Percentiles rank a stretch among this genome's conserved stretches.
These are phyloP conservation scores for Neolamprologus fasciatus DNA, from an alignment of 2,113 vertebrate species.

Conservation along the genomic window DNA sequence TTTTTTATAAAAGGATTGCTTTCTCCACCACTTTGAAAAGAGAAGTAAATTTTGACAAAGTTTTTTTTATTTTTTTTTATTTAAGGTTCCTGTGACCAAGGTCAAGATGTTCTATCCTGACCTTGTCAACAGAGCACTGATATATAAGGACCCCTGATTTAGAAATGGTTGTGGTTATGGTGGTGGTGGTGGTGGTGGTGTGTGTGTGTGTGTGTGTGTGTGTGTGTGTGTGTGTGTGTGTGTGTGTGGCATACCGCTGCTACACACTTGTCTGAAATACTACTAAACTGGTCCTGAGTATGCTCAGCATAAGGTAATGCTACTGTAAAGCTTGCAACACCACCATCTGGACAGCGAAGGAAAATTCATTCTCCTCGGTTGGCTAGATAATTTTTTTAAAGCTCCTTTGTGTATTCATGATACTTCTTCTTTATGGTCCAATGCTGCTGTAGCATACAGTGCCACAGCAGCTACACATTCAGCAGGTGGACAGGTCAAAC, in stretches of 20 bases:
- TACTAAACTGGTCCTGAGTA: not conserved
- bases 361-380: not conserved
- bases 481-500: not conserved
- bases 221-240: not conserved
- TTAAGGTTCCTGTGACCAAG: not conserved
- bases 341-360: not conserved
- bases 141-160: not conserved
- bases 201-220: too few species aligned
- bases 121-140: not conserved
- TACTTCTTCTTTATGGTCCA: not conserved
- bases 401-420: not conserved
- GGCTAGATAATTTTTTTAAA: not conserved
- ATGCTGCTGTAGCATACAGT: not conserved
- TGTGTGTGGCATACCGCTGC: not conserved
- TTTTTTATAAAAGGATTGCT: not conserved
- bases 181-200: not conserved
- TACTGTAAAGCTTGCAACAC: not conserved
- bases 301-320: not conserved
- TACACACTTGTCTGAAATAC: not conserved
- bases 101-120: not conserved
- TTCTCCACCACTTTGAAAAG: not conserved
- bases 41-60: not conserved
- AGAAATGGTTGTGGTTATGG: not conserved
- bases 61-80: rapidly evolving
- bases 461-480: not conserved